A percentile compares a stretch with the other conserved stretches of the same genome.
phyloP scores from a whole-genome alignment of 1,140 invertebrate species.

The Bathynomus jamesi region DNA sequence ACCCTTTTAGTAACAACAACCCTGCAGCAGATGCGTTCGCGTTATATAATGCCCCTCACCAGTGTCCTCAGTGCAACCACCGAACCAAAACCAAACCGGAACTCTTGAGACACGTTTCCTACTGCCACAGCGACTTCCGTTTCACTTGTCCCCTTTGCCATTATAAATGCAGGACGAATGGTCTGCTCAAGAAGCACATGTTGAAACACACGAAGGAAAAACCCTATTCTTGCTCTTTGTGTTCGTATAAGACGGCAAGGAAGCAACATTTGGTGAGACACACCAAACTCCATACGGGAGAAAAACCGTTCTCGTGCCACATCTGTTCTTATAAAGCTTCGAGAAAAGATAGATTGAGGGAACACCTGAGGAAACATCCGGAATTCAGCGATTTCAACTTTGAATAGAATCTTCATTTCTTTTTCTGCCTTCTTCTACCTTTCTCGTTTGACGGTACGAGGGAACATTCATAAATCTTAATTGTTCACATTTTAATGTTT shows the following conservation, averaged over 20 bases:
- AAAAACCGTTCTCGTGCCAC: not conserved
- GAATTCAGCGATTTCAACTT: not conserved
- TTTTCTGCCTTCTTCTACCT: too few species aligned
- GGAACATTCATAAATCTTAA: too few species aligned
- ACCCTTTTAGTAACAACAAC: not conserved
- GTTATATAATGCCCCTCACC: not conserved
- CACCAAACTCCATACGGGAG: slow-evolving; percentile 11
- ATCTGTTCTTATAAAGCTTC: not conserved
- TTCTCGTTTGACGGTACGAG: too few species aligned
- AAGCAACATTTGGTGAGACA: slow-evolving; percentile 10
- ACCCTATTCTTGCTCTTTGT: slow-evolving; percentile 16
- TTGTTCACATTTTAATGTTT: too few species aligned
- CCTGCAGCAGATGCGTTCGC: not conserved
- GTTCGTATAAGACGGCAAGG: slow-evolving; percentile 11
- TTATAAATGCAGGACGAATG: slow-evolving; percentile 7
- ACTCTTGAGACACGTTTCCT: slow-evolving; percentile 10
- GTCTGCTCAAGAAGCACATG: slow-evolving; percentile 15
- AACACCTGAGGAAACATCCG: not conserved
- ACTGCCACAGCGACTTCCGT: not conserved
- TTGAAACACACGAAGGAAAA: slow-evolving; percentile 15
- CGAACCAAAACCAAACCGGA: slow-evolving; percentile 12
- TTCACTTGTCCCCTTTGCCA: slow-evolving; percentile 9
- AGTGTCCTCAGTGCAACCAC: slow-evolving; percentile 6
- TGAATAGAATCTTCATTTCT: too few species aligned
- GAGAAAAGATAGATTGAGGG: not conserved